Base-by-base conservation (phyloP, 2,797 vertebrate genomes). In the Artibeus lituratus region DNA sequence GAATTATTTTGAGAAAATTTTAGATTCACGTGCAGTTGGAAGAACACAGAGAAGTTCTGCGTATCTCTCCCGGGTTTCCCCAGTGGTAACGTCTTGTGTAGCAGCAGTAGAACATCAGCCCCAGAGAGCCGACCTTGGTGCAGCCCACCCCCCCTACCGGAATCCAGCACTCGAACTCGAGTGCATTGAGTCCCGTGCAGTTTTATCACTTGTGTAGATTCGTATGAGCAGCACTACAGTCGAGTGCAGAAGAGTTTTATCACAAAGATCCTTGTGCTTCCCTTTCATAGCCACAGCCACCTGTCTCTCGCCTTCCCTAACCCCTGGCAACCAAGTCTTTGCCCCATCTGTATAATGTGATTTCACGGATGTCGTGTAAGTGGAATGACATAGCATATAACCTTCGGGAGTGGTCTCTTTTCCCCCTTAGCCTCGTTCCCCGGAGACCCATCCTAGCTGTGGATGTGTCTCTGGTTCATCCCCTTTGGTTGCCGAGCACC, bases 1-100 rank as follows among this genome's bases (percentile, higher is more conserved):
- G 74, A 67, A 86, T 22, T 90, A 73, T 73, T 81, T 87, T 7
- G 51, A 95, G 65, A 8, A 76, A 18, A 67, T 86, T 67, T 39
- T 65, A 91, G 55, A 91, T 74, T 49, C 69, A 29, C 69, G 59
- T 35, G 59, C 35, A 29, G 1, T n/a, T 73, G 21, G 73, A 69
- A 77, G 91, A 69, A 85, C 14, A 62, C 3, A 67, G 74, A 77
- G 16, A 62, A 53, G 70, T 32, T 42, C 51, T 22, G 6, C 62
- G 5, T 44, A 1, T 10, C 12, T 88, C 84, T 80, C 15, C 24
- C 16, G 32, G 42, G 80, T 65, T 77, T 62, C 35, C 18, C 24
- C 53, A 39, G 1, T 32, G 37, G 12, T 73, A 35, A 8, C 47
- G 4, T 21, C 47, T 69, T 84, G 37, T 1, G 1, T 73, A 80